These are phyloP conservation scores for Hemiprocne comata DNA, from an alignment of 2,113 vertebrate species.

Conservation along the genomic window DNA sequence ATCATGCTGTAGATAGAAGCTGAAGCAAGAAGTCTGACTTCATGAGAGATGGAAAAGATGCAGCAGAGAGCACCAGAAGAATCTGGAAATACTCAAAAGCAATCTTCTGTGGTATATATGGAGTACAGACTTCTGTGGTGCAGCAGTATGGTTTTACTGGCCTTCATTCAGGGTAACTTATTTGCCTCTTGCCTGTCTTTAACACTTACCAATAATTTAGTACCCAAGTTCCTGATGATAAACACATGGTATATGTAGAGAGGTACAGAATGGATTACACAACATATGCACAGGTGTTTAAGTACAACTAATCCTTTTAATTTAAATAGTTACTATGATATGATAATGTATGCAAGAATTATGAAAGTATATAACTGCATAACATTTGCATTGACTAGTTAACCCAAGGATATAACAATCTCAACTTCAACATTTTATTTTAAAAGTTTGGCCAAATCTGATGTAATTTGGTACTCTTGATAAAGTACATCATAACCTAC, in stretches of 20 bases:
- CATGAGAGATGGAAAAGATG: background rate
- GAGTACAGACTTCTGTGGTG: background rate
- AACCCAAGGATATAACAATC: background rate
- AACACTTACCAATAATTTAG: background rate
- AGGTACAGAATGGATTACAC: background rate
- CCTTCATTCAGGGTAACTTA: background rate
- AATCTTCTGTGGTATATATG: background rate
- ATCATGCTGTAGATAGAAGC: fast-evolving
- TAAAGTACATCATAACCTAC: background rate
- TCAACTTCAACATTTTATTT: background rate
- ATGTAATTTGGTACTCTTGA: background rate
- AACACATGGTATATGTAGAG: background rate
- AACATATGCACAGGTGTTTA: background rate
- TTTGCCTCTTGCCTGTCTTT: background rate
- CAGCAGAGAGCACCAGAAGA: background rate
- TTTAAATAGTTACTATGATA: background rate
- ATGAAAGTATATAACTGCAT: background rate
- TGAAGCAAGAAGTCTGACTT: background rate
- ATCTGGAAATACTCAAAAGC: background rate
- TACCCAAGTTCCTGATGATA: background rate
- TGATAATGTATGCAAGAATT: background rate
- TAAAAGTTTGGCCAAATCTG: background rate
- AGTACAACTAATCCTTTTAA: background rate
- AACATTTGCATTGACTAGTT: background rate
- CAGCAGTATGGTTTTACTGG: background rate